Base-by-base conservation (phyloP, 2,797 vertebrate species). In the Falco rusticolus region DNA sequence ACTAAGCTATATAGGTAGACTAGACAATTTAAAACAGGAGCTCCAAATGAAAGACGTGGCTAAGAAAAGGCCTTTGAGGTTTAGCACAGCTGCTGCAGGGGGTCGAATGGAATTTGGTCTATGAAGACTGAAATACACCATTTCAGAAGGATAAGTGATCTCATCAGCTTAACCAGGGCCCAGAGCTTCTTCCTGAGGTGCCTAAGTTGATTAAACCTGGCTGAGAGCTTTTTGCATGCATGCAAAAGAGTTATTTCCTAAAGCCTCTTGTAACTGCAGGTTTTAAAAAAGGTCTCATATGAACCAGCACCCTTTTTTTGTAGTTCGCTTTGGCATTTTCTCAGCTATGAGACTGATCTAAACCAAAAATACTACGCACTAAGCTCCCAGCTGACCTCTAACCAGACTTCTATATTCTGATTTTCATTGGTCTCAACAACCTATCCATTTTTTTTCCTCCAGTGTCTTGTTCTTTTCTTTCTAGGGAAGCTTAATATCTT, bases 11-110 rank as follows among this genome's bases (percentile, higher is more conserved):
- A 6, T 78, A 87, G 71, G 28, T 92, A 90, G 28, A 45, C 14
- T 31, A 90, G 51, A 57, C 72, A 29, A 21, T 80, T 96, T 92
- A 50, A 91, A 96, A 68, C 31, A 92, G 29, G 48, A 86, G 11
- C 14, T 92, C 78, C 53, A 84, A 90, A 29, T 37, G 54, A 79
- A 75, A 84, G 16, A 65, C 18, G 22, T 10, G 16, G 57, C 50
- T 92, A 83, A 85, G 56, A 92, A 96, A 95, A 78, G 34, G 8
- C 47, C 24, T 72, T 91, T 88, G 66, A 91, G 39, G 16, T 84
- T 79, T 91, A 81, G 21, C 59, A 68, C 63, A 92, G 77, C 28
- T 94, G 37, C 45, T 95, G 71, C n/a, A 64, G 28, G 37, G 85
- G 13, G 5, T 33, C 84, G 71, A 80, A 69, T 43, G 31, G 53